Evolutionary conservation across 2,888 invertebrate species (phyloP), one percentile per base, ranked within the genome.

Genomic region (Andrena bicolor): DNA sequence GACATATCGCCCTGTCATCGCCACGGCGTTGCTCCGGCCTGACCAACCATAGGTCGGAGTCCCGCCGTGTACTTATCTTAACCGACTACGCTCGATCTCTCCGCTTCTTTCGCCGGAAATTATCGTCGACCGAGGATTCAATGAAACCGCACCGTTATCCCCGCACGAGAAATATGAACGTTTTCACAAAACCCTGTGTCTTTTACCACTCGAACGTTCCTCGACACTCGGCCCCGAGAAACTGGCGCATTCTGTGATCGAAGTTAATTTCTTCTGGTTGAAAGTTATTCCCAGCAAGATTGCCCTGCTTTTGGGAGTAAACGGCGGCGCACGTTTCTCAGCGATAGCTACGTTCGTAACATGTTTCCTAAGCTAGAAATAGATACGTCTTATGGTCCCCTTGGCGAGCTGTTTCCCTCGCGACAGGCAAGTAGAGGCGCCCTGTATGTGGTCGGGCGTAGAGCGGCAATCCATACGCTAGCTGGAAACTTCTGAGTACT

Each of bases 1-100:
- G 92, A 92, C 92, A 90, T 91, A 92, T 92, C 91, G 89, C 86
- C 90, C 91, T 91, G 92, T 92, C 92, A 92, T 91, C 90, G 85
- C 86, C 92, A 91, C 86, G 86, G 82, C 86, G 73, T 86, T 74
- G 77, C 88, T 79, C 80, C 84, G 74, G 65, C 84, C 83, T 87
- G 85, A 83, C 87, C 86, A 80, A 82, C 82, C 87, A 68, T 79
- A 41, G 76, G 78, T 68, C 60, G 63, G 69, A 88, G 86, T 86
- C 86, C 83, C 87, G 80, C 71, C 84, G 83, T 80, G 84, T 88
- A 86, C 89, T 90, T 88, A 88, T 90, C 88, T 88, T 82, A 81
- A 74, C 64, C 79, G 76, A 71, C 82, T 68, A 81, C 73, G 81
- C 84, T 80, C 82, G 74, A 80, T 82, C 85, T 80, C 68, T 16